Conservation (phyloP, 2,797 vertebrate genomes). For the Staurois parvus region DNA sequence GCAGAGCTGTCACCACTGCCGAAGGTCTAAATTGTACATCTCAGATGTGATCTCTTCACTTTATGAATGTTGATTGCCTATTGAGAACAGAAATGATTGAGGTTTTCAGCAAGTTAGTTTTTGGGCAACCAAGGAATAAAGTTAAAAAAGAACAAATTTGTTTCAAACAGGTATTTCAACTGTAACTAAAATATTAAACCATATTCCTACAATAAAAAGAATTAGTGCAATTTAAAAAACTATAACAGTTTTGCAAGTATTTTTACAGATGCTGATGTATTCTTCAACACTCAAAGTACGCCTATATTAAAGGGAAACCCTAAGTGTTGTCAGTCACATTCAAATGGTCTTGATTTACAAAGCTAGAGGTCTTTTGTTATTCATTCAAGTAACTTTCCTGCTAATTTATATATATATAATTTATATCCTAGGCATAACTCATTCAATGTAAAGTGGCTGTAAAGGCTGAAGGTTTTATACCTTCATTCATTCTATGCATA, state of each 20-base stretch:
- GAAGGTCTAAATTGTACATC: constrained; percentile 18
- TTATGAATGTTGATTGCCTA: constrained; percentile 23
- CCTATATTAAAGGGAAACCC: background rate
- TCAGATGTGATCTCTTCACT: constrained; percentile 20
- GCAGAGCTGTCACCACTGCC: background rate
- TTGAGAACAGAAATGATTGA: constrained; percentile 31
- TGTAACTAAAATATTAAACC: background rate
- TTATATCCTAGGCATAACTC: no score
- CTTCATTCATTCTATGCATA: no score
- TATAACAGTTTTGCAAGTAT: no score
- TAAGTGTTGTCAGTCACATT: background rate
- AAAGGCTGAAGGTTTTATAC: no score
- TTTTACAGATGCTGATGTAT: background rate
- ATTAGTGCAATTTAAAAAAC: background rate
- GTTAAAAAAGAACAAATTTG: background rate
- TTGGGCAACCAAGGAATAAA: background rate
- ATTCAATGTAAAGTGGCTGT: no score
- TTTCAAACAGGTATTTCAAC: background rate
- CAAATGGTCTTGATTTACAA: background rate
- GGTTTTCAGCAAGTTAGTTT: constrained; percentile 25
- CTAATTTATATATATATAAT: no score
- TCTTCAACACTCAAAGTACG: background rate
- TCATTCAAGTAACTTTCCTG: background rate
- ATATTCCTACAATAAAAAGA: no score
- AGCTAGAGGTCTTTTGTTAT: background rate